phyloP scores from a whole-genome alignment of 2,797 vertebrate genomes.

The Hypotaenidia philippensis region DNA sequence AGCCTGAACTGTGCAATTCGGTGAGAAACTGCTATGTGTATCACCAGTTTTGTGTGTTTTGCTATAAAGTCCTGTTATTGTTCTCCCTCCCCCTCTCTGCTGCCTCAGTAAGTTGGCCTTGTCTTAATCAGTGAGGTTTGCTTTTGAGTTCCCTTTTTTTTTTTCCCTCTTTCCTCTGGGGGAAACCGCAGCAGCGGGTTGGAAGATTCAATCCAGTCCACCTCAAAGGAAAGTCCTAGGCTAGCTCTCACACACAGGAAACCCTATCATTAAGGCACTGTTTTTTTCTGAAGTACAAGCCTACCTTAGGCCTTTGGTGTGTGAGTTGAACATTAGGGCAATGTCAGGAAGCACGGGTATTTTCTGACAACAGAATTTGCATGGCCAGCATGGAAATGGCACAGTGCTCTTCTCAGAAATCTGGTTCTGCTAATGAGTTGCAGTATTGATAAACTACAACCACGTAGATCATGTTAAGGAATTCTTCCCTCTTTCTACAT shows the following conservation, averaged over 20 bases:
- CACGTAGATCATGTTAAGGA: not conserved
- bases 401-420: not conserved
- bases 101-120: too few relatives aligned
- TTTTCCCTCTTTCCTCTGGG: too few relatives aligned
- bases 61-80: too few relatives aligned
- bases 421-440: not conserved
- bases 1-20: too few relatives aligned
- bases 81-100: too few relatives aligned
- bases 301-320: not conserved
- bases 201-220: not conserved
- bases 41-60: too few relatives aligned
- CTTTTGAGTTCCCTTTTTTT: too few relatives aligned
- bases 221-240: not conserved
- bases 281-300: not conserved
- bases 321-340: not conserved
- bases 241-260: not conserved
- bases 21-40: too few relatives aligned
- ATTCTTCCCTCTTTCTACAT: not conserved
- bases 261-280: not conserved
- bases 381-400: rapidly evolving
- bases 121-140: too few relatives aligned
- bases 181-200: too few relatives aligned
- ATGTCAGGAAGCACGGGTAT: not conserved
- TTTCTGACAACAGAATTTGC: not conserved
- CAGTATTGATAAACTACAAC: not conserved